These are phyloP conservation scores for Ostrea denselamellosa DNA, from an alignment of 1,140 invertebrate genomes.

Conservation along the genomic window DNA sequence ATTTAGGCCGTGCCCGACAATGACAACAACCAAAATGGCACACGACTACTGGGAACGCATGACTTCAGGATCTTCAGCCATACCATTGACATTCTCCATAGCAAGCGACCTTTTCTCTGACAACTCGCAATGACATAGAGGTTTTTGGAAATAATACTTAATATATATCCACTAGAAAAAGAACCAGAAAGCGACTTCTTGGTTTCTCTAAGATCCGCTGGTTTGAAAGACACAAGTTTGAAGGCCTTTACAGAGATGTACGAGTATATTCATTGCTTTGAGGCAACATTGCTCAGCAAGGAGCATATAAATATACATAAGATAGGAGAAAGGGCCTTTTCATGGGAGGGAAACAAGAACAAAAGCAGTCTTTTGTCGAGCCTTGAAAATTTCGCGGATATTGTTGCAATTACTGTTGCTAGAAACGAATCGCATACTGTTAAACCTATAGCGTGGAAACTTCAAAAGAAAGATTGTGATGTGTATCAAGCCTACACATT, in stretches of 20 bases:
- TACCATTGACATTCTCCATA: constrained; percentile 45
- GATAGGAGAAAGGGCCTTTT: neutral
- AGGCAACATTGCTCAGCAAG: neutral
- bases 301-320: neutral
- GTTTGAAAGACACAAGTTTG: constrained; percentile 46
- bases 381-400: neutral
- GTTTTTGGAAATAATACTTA: constrained; percentile 32
- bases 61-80: too few relatives aligned
- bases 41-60: too few relatives aligned
- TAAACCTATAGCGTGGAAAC: neutral
- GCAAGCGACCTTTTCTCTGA: constrained; percentile 46
- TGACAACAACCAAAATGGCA: too few relatives aligned
- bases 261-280: neutral
- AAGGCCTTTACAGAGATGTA: constrained; percentile 36
- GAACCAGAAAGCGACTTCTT: constrained; percentile 13
- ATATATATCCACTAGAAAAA: constrained; percentile 30
- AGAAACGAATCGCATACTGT: constrained; percentile 30
- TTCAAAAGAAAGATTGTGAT: constrained; percentile 26
- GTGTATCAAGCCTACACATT: constrained; percentile 24
- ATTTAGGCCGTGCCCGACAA: too few relatives aligned
- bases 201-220: constrained; percentile 49
- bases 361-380: constrained; percentile 6
- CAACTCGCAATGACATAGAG: constrained; percentile 37
- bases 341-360: constrained; percentile 1
- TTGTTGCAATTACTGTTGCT: neutral